Conservation (phyloP, 2,888 invertebrate genomes). For the Sympetrum striolatum region DNA sequence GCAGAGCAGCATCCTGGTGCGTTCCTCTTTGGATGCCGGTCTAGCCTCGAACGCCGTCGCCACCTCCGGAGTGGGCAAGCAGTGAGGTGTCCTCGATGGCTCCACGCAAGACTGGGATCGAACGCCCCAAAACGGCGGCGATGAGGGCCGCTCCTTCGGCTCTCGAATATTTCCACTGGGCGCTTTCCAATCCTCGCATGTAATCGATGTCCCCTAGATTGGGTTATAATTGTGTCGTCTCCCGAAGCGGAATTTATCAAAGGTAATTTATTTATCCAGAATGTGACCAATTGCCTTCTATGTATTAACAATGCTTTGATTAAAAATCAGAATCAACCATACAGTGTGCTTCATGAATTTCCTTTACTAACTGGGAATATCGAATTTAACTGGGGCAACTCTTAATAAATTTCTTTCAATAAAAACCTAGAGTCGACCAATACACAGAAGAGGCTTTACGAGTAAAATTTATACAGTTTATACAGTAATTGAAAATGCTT, state of each 20-base stretch:
- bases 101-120: neutral
- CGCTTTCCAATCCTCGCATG: neutral
- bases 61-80: neutral
- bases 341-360: neutral
- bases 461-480: too few relatives aligned
- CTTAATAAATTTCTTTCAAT: too few relatives aligned
- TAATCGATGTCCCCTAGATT: neutral
- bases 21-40: neutral
- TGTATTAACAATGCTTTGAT: constrained; percentile 33
- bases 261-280: neutral
- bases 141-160: neutral
- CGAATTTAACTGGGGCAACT: too few relatives aligned
- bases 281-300: neutral
- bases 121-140: neutral
- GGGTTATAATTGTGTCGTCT: neutral
- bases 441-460: too few relatives aligned
- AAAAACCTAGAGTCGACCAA: too few relatives aligned
- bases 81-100: neutral
- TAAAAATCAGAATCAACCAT: neutral
- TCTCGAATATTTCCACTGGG: neutral
- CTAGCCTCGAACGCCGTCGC: neutral
- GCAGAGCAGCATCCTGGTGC: constrained; percentile 15
- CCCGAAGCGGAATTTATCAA: neutral
- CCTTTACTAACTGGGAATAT: too few relatives aligned
- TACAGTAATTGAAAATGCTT: too few relatives aligned